Conservation (phyloP, 2,113 vertebrate species). For the Odobenus rosmarus region DNA sequence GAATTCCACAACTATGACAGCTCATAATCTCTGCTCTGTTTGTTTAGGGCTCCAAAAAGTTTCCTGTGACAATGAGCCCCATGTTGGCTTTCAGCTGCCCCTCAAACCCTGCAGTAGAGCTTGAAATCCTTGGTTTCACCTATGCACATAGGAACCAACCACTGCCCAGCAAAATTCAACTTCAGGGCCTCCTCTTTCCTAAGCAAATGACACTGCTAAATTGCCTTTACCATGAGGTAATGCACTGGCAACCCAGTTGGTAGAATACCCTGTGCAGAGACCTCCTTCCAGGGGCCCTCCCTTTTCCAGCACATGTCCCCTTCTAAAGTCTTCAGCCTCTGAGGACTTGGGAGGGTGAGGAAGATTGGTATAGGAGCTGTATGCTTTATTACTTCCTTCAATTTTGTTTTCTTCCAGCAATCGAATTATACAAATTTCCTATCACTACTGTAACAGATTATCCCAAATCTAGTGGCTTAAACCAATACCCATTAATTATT, state of each 20-base stretch:
- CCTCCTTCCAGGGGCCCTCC: background rate
- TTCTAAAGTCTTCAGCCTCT: background rate
- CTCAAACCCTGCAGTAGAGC: background rate
- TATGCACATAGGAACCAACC: background rate
- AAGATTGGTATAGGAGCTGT: accelerated
- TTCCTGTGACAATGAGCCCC: background rate
- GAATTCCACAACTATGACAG: background rate
- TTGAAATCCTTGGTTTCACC: background rate
- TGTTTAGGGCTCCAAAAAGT: background rate
- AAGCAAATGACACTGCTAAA: background rate
- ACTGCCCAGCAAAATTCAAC: background rate
- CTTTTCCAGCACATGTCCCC: background rate
- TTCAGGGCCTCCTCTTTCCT: background rate
- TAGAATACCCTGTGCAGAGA: background rate
- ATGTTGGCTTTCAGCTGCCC: background rate
- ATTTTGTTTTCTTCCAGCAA: background rate
- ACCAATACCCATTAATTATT: background rate
- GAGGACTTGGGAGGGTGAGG: background rate
- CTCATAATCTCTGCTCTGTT: background rate
- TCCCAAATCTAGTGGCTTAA: background rate
- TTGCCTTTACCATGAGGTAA: background rate
- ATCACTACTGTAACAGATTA: background rate
- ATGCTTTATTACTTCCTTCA: background rate
- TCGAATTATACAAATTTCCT: background rate
- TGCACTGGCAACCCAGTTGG: background rate